These are phyloP conservation scores for Eudorcas thomsonii DNA, from an alignment of 2,113 vertebrate species.

Conservation along the genomic window DNA sequence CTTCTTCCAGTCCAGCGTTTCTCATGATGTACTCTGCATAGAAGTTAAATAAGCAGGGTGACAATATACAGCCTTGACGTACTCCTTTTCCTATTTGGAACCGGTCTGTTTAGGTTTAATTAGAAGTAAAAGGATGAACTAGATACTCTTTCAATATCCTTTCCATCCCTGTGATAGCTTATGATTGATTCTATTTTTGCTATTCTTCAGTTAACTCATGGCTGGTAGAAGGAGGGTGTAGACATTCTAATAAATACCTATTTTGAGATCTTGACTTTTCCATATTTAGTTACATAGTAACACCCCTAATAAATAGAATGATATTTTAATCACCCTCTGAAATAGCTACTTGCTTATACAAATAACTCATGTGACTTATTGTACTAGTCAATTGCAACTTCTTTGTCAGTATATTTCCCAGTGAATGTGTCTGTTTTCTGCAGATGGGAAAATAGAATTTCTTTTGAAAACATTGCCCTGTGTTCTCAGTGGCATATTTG, in stretches of 20 bases:
- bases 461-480: constrained; percentile 27
- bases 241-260: background rate
- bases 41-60: too few species aligned
- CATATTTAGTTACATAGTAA: background rate
- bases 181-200: background rate
- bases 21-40: too few species aligned
- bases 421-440: background rate
- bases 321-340: background rate
- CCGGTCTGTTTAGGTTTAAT: background rate
- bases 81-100: too few species aligned
- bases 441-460: constrained; percentile 38
- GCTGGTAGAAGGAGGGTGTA: background rate
- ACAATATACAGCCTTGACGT: too few species aligned
- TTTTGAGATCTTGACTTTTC: background rate
- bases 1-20: too few species aligned
- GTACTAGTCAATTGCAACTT: background rate
- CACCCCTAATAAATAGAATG: background rate
- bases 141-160: background rate
- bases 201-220: background rate
- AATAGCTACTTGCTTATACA: background rate
- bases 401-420: background rate
- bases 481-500: constrained; percentile 33
- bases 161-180: background rate
- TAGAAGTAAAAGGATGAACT: background rate
- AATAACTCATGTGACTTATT: background rate